A percentile compares a stretch with the other conserved stretches of the same genome.
phyloP scores from a whole-genome alignment of 2,113 vertebrate genomes.

The Etheostoma spectabile region DNA sequence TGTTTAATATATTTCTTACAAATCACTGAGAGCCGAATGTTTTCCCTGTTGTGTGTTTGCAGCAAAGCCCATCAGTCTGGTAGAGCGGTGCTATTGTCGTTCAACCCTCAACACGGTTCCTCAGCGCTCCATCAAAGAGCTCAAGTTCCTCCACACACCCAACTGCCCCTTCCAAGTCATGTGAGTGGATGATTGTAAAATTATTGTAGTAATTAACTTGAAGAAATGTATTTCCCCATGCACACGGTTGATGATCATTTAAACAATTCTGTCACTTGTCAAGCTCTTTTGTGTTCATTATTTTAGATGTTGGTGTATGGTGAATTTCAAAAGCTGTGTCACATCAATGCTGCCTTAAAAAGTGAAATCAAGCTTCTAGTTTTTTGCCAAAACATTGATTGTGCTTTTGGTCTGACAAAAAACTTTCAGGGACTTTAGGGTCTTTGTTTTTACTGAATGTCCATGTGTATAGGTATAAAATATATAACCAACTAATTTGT shows the following conservation, averaged over 20 bases:
- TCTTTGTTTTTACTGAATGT: neutral
- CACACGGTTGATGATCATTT: neutral
- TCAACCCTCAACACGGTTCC: conserved; percentile 94
- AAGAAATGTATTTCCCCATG: conserved; percentile 15
- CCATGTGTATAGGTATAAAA: neutral
- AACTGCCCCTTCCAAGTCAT: conserved; percentile 98
- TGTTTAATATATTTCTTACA: too few species aligned
- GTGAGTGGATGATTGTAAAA: conserved; percentile 84
- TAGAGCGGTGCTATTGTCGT: conserved; percentile 96
- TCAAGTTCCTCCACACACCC: conserved; percentile 96
- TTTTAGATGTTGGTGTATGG: neutral
- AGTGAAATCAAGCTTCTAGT: neutral
- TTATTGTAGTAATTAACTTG: neutral
- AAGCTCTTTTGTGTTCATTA: neutral
- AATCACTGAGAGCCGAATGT: too few species aligned
- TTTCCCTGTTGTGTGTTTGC: conserved; percentile 30
- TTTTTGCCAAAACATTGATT: neutral
- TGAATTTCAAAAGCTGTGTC: neutral
- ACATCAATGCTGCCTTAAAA: neutral
- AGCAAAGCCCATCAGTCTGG: conserved; percentile 97
- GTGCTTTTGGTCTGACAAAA: neutral
- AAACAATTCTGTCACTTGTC: neutral
- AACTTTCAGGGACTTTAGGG: neutral
- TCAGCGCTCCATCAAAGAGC: conserved; percentile 93
- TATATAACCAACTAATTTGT: neutral